Conservation (phyloP, 2,113 vertebrate species). For the Heptranchias perlo region DNA sequence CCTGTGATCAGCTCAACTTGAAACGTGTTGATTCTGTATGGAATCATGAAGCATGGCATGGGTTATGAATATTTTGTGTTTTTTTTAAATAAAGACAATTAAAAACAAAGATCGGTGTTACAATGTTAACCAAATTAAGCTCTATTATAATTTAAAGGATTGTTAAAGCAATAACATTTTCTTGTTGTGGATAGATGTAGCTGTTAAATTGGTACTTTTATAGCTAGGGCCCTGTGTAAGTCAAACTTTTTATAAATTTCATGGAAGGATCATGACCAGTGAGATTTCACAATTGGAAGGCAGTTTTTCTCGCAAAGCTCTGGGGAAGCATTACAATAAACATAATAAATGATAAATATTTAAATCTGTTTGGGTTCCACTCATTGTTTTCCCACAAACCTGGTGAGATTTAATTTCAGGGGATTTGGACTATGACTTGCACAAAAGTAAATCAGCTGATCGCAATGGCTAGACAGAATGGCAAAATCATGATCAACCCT, state of each 20-base stretch:
- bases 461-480: not conserved
- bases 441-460: not conserved
- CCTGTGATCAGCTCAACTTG: constrained; percentile 63
- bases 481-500: not conserved
- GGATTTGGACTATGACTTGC: not conserved
- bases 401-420: not conserved
- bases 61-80: constrained; percentile 71
- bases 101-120: constrained; percentile 29
- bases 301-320: not conserved
- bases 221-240: constrained; percentile 35
- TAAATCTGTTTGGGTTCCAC: constrained; percentile 25
- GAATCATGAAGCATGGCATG: constrained; percentile 81
- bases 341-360: constrained; percentile 35
- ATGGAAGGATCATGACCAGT: not conserved
- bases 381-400: constrained; percentile 32
- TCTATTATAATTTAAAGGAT: constrained; percentile 21
- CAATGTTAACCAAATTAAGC: constrained; percentile 35
- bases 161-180: constrained; percentile 28
- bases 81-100: constrained; percentile 85
- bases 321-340: constrained; percentile 27
- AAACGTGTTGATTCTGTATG: constrained; percentile 72
- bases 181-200: constrained; percentile 6
- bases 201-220: constrained; percentile 28
- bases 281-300: constrained; percentile 2
- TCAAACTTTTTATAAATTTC: not conserved